These are phyloP conservation scores for Microctonus brassicae DNA, from an alignment of 2,888 invertebrate species.

Conservation along the genomic window DNA sequence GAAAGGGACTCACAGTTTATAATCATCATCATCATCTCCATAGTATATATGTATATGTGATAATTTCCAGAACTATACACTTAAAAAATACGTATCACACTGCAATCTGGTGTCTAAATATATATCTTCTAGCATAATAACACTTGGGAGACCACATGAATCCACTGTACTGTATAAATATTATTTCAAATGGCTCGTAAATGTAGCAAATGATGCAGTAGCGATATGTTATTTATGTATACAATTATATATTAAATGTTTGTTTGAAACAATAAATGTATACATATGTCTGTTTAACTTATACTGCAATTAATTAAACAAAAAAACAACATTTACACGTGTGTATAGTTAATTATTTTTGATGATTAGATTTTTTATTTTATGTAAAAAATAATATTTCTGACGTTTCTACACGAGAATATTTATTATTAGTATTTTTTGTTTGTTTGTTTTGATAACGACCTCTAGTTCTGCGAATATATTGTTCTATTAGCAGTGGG, in stretches of 20 bases:
- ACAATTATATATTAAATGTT: too few species aligned
- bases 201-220: background rate
- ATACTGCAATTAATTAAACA: too few species aligned
- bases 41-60: too few species aligned
- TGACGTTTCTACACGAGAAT: too few species aligned
- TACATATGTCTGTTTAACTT: too few species aligned
- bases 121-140: background rate
- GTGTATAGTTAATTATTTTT: too few species aligned
- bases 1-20: background rate
- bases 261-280: too few species aligned
- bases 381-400: too few species aligned
- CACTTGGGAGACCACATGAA: background rate
- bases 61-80: background rate
- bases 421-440: too few species aligned
- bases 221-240: background rate
- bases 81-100: background rate
- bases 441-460: background rate
- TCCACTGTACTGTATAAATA: background rate
- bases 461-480: slow-evolving; percentile 1
- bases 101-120: background rate
- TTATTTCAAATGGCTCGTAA: background rate
- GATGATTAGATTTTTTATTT: too few species aligned
- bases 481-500: background rate
- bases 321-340: too few species aligned
- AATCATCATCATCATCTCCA: too few species aligned